Conservation (phyloP, 2,113 vertebrate species). For the Rattus rattus region DNA sequence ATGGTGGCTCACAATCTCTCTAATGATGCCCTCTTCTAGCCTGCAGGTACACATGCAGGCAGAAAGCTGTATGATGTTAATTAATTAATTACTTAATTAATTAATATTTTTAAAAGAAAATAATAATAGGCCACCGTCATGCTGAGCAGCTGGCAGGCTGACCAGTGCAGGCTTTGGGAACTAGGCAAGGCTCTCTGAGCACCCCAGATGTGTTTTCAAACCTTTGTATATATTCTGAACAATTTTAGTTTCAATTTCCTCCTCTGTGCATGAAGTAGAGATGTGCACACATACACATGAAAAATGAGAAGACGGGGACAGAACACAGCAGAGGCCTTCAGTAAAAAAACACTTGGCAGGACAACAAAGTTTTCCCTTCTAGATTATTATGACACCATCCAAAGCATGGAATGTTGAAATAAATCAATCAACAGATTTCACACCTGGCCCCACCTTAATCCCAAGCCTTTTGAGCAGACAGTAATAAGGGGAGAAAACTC, state of each 20-base stretch:
- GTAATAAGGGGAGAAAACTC: background rate
- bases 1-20: too few species aligned
- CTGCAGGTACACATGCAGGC: too few species aligned
- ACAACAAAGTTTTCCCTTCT: background rate
- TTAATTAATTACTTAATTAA: too few species aligned
- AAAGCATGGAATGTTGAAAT: background rate
- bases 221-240: background rate
- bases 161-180: background rate
- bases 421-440: background rate
- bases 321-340: background rate
- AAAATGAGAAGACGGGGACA: background rate
- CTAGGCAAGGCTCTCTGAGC: background rate
- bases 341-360: background rate
- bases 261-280: background rate
- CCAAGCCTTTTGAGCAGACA: background rate
- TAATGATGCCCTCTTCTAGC: too few species aligned
- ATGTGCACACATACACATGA: background rate
- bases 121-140: too few species aligned
- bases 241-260: background rate
- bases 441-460: background rate
- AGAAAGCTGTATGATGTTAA: too few species aligned
- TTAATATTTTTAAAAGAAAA: too few species aligned
- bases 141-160: background rate
- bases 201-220: background rate
- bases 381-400: background rate